Conservation (phyloP, 35 echinoderm and acorn worm genomes). For the Apostichopus californicus region DNA sequence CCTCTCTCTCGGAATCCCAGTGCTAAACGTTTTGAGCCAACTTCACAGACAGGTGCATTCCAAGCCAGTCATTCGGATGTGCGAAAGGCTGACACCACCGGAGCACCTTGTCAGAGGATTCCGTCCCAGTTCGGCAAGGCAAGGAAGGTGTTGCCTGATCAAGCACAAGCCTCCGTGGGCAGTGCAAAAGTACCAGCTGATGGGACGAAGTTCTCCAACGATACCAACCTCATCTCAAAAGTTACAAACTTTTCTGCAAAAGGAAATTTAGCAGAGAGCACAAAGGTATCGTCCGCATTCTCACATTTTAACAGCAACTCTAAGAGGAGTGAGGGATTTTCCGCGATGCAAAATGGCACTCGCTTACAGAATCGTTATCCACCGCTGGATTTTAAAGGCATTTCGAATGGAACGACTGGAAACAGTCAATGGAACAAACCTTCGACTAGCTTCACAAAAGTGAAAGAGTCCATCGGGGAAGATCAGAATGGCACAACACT, state of each 20-base stretch:
- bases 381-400: no score
- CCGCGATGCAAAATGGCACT: neutral
- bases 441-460: neutral
- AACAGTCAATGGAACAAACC: no score
- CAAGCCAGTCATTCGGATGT: neutral
- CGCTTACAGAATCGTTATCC: no score
- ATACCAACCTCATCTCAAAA: neutral
- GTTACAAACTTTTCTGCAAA: neutral
- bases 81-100: neutral
- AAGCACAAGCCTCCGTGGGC: neutral
- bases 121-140: neutral
- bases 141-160: neutral
- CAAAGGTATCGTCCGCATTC: neutral
- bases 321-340: neutral
- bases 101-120: neutral
- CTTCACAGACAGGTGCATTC: neutral
- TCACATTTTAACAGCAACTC: neutral
- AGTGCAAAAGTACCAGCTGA: neutral
- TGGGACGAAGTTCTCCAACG: neutral
- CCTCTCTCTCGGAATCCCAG: neutral
- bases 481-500: neutral
- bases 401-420: no score
- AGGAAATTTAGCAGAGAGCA: neutral
- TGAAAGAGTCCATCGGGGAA: neutral
- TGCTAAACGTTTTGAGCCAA: neutral